These are phyloP conservation scores for Cryptotis parvus DNA, from an alignment of 2,113 vertebrate genomes.

Conservation along the genomic window DNA sequence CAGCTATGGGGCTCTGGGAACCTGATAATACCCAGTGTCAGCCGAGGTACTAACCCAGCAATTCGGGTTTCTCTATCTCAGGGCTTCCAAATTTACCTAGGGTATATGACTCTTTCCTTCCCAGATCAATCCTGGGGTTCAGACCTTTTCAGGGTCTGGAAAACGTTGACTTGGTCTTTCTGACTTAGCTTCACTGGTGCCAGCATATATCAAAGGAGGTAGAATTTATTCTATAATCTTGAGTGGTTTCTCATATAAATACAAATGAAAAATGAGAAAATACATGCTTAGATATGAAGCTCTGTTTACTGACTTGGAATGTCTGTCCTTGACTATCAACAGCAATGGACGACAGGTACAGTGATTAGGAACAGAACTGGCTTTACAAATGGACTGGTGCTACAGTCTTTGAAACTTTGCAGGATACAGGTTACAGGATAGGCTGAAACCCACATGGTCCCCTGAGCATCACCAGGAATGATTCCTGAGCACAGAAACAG, in stretches of 20 bases:
- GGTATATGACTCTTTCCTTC: not conserved
- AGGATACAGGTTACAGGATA: not conserved
- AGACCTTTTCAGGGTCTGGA: not conserved
- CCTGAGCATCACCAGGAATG: too few relatives aligned
- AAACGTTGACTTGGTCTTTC: not conserved
- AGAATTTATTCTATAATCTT: not conserved
- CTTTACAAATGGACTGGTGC: not conserved
- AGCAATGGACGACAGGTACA: not conserved
- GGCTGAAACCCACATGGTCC: too few relatives aligned
- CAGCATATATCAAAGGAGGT: not conserved
- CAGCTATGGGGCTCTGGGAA: not conserved
- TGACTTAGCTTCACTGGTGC: not conserved
- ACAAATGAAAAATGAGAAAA: conserved; percentile 21
- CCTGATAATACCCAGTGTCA: not conserved
- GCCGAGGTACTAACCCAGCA: not conserved
- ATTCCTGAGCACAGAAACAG: too few relatives aligned
- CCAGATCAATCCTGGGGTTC: not conserved
- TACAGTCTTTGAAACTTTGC: not conserved
- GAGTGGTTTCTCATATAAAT: not conserved
- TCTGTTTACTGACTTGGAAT: not conserved
- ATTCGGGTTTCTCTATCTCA: not conserved
- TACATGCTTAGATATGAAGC: not conserved
- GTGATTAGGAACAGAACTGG: too few relatives aligned
- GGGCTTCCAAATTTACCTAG: not conserved
- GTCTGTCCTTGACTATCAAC: not conserved